Evolutionary conservation across 2,888 invertebrate species (phyloP).

Genomic region (Ectemnius continuus): DNA sequence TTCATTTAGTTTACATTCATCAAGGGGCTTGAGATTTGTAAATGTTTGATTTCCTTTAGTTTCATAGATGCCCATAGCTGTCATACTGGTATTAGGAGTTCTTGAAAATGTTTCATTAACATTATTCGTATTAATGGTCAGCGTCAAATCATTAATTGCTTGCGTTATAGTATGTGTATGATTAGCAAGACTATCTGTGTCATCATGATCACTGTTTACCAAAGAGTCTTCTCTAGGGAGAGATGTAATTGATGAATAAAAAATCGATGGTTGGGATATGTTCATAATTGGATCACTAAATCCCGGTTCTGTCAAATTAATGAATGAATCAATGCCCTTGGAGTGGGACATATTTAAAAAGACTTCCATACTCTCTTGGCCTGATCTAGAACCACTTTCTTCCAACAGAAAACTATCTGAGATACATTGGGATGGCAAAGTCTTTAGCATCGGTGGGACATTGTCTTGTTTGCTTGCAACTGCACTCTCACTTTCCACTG

Average conservation of each 20-base stretch:
- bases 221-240: conserved; percentile 34
- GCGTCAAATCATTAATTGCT: not conserved
- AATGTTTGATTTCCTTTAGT: conserved; percentile 40
- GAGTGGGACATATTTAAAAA: conserved; percentile 72
- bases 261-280: conserved; percentile 70
- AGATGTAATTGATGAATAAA: conserved; percentile 65
- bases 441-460: conserved; percentile 68
- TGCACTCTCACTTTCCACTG: conserved; percentile 18
- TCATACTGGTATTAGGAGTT: conserved; percentile 18
- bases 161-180: not conserved
- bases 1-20: conserved; percentile 33
- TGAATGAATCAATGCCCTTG: conserved; percentile 73
- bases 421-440: conserved; percentile 31
- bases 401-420: conserved; percentile 18
- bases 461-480: conserved; percentile 44
- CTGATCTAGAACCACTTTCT: conserved; percentile 53
- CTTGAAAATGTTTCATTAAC: conserved; percentile 47
- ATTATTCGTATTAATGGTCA: not conserved
- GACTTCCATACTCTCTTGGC: conserved; percentile 73
- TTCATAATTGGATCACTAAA: conserved; percentile 70
- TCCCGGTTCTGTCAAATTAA: conserved; percentile 71
- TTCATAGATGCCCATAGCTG: conserved; percentile 28
- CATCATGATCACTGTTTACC: conserved; percentile 8
- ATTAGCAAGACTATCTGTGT: conserved; percentile 6
- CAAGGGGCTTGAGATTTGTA: conserved; percentile 4